Base-by-base conservation (phyloP, 2,113 vertebrate genomes). In the Capreolus pygargus region DNA sequence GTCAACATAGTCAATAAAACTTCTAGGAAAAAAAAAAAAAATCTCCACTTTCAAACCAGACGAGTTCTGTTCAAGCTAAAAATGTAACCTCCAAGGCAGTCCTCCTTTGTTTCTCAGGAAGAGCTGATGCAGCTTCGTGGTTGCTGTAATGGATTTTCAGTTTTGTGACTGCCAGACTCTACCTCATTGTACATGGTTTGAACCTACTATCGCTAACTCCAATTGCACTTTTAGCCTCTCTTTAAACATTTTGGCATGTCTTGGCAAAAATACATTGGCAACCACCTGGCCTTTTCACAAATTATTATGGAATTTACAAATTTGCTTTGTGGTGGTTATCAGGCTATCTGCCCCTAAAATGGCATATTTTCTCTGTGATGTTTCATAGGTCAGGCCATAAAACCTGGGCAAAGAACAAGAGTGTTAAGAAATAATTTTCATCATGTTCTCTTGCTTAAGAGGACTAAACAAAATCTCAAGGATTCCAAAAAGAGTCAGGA, bases 1-100 rank as follows among this genome's bases (percentile, higher is more conserved):
- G 89, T 92, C 84, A 79, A 61, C 45, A 55, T 36, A 76, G 64
- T 82, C 70, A 86, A 76, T 88, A 81, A 39, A 58, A 58, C 57
- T 91, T 92, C 5, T n/a, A 67, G 74, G 2, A 6, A 0, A 43
- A 43, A 13, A 60, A 94, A n/a, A n/a, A 95, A 85, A 93, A 43
- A 14, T 52, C 36, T 81, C 70, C 7, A 52, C 52, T 57, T 78
- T 67, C 47, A 43, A 81, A 91, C 86, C 43, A 79, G 89, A 64
- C 15, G 5, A 23, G 33, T 54, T 95, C 43, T 76, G 21, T 85
- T 94, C 39, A 92, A 76, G 76, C 67, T 79, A 58, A 88, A 86
- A 47, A 54, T n/a, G 45, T 17, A 13, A 30, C 54, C 47, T 81
- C 23, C 10, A 27, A 87, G 45, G 27, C 17, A 25, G 6, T 11